phyloP scores from a whole-genome alignment of 2,797 vertebrate genomes.

The Hypotaenidia philippensis region DNA sequence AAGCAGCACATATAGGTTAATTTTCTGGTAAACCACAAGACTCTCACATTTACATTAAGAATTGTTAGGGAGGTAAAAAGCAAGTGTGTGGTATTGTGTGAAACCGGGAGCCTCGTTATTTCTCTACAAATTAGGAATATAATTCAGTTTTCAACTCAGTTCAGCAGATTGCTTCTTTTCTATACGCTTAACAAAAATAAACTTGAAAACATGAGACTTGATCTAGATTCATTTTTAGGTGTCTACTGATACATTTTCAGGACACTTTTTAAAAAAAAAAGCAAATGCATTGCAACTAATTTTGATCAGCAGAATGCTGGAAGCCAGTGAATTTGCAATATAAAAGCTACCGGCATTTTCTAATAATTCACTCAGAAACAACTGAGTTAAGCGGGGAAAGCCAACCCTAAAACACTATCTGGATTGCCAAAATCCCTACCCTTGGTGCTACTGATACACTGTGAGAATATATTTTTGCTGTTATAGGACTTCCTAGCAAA shows the following conservation, averaged over 20 bases:
- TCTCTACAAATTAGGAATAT: background rate
- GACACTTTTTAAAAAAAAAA: background rate
- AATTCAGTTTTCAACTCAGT: background rate
- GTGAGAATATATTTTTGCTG: background rate
- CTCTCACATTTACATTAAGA: background rate
- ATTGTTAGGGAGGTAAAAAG: background rate
- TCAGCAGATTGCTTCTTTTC: background rate
- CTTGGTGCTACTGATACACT: background rate
- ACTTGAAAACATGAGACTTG: background rate
- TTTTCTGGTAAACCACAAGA: background rate
- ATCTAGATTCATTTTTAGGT: background rate
- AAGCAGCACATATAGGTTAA: background rate
- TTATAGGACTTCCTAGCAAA: background rate
- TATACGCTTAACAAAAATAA: background rate
- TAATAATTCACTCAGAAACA: background rate
- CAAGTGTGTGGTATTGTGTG: accelerated
- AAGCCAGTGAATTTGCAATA: background rate
- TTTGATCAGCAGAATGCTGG: background rate
- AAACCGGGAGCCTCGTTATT: background rate
- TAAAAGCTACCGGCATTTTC: background rate
- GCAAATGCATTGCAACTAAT: background rate
- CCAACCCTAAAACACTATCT: accelerated
- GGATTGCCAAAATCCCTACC: background rate
- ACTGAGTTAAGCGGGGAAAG: accelerated
- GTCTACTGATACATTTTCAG: background rate